phyloP scores from a whole-genome alignment of 2,113 vertebrate species.

The Elephantulus edwardii region DNA sequence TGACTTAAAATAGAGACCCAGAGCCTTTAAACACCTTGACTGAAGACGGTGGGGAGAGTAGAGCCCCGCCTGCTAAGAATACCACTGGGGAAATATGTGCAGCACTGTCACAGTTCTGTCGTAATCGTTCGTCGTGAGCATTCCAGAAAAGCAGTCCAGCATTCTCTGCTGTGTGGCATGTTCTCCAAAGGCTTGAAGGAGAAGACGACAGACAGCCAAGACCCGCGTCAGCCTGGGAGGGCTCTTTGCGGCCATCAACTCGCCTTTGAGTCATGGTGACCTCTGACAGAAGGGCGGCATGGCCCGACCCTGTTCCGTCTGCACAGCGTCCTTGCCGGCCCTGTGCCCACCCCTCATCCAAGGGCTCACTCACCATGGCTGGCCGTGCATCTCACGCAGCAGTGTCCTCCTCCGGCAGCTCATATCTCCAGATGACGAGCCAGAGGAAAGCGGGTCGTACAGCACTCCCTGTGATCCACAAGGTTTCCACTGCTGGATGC shows the following conservation, averaged over 20 bases:
- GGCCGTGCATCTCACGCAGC: too few species aligned
- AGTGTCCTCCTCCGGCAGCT: not conserved
- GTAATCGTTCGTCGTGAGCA: not conserved
- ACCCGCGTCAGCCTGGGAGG: too few species aligned
- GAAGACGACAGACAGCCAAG: not conserved
- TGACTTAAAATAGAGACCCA: not conserved
- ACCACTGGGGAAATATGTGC: not conserved
- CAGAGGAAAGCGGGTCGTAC: not conserved
- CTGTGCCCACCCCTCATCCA: not conserved
- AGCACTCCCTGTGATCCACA: not conserved
- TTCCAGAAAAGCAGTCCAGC: not conserved
- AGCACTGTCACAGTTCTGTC: not conserved
- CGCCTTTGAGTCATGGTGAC: not conserved
- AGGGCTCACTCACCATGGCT: not conserved
- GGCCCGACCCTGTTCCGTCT: not conserved
- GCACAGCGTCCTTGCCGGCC: too few species aligned
- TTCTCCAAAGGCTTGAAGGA: not conserved
- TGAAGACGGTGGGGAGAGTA: not conserved
- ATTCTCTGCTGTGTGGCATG: rapidly evolving
- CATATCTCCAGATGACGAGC: not conserved
- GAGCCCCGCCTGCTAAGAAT: not conserved
- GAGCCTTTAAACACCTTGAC: not conserved
- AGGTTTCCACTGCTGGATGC: not conserved
- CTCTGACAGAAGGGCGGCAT: not conserved
- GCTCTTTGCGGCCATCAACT: not conserved